Evolutionary conservation across 2,113 vertebrate species (phyloP).

Genomic region (Microcebus murinus): DNA sequence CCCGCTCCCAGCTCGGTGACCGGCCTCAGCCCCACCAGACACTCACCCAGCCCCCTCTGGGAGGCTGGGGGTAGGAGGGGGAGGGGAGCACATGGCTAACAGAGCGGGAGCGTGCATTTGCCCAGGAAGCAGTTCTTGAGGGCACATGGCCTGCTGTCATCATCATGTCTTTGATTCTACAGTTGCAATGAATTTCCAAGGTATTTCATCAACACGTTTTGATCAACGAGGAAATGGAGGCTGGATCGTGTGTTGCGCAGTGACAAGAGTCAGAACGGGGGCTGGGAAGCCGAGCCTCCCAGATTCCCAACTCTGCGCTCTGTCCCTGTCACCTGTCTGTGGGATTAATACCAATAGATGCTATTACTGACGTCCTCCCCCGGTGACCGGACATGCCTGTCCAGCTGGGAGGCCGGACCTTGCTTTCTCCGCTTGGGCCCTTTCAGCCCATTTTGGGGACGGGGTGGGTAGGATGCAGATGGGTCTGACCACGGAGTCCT

Average conservation of each 20-base stretch:
- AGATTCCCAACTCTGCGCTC: accelerated
- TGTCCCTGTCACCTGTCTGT: not conserved
- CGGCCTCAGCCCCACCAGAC: not conserved
- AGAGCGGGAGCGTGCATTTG: accelerated
- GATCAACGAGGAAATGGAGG: not conserved
- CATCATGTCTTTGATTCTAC: not conserved
- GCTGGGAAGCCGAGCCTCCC: accelerated
- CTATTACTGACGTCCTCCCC: not conserved
- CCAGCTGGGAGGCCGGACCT: accelerated
- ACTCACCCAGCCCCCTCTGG: not conserved
- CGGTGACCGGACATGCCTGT: accelerated
- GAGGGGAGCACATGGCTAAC: accelerated
- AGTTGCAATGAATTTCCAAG: not conserved
- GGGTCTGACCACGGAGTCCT: too few species aligned
- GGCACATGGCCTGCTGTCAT: accelerated
- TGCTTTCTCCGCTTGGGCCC: not conserved
- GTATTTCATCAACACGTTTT: not conserved
- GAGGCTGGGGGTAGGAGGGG: not conserved
- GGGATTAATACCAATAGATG: too few species aligned
- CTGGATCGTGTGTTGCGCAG: accelerated
- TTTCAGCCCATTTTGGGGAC: not conserved
- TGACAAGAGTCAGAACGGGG: accelerated
- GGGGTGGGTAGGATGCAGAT: too few species aligned
- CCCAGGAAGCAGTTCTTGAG: too few species aligned
- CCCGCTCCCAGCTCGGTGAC: not conserved